Percentiles rank a stretch among this genome's conserved stretches.
Conservation (phyloP, 2,113 vertebrate species). For the Psephotus haematonotus region DNA sequence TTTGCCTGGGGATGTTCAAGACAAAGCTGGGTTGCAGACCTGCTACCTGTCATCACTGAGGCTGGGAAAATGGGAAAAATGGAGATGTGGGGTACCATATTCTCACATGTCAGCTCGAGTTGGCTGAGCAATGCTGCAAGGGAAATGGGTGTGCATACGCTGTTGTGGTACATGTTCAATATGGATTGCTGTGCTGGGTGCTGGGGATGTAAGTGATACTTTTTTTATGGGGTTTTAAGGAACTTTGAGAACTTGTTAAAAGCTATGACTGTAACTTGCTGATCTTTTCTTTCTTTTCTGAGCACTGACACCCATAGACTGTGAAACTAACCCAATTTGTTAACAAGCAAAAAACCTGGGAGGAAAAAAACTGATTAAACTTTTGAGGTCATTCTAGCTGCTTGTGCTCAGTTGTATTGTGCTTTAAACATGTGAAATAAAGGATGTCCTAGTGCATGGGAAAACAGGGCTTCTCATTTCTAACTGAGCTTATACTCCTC, state of each 20-base stretch:
- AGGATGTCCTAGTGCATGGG: not conserved
- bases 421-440: not conserved
- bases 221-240: not conserved
- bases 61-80: not conserved
- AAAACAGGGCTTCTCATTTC: not conserved
- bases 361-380: not conserved
- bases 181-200: not conserved
- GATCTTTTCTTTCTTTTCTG: not conserved
- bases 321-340: not conserved
- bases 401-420: not conserved
- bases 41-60: not conserved
- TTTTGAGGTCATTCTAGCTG: not conserved
- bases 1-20: not conserved
- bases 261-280: not conserved
- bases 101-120: not conserved
- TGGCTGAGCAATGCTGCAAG: not conserved
- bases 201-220: not conserved
- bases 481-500: not conserved
- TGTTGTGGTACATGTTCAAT: not conserved
- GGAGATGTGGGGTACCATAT: not conserved
- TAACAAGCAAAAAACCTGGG: not conserved
- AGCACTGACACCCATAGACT: not conserved
- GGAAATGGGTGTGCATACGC: not conserved
- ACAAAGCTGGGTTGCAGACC: not conserved
- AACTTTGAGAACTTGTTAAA: conserved; percentile 9